Conservation (phyloP, 2,797 vertebrate genomes). For the Coregonus suidteri region DNA sequence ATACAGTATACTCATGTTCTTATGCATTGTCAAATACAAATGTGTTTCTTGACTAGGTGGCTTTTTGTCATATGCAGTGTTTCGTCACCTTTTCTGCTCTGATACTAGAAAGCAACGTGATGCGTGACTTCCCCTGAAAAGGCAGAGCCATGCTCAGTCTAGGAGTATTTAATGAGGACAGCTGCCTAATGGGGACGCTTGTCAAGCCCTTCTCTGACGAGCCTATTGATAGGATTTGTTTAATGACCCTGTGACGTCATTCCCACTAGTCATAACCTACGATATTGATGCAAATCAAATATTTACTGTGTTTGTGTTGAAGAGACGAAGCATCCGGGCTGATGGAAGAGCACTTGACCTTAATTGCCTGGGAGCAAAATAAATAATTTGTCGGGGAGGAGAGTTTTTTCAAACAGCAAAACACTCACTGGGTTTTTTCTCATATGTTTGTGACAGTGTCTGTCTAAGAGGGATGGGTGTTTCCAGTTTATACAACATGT, state of each 20-base stretch:
- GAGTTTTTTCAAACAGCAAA: background rate
- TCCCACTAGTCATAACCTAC: constrained; percentile 12
- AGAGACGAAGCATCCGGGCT: constrained; percentile 23
- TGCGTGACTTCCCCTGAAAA: background rate
- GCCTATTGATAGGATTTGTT: constrained; percentile 39
- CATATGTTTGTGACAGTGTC: constrained; percentile 20
- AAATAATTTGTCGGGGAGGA: constrained; percentile 11
- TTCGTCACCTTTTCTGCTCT: background rate
- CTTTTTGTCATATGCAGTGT: background rate
- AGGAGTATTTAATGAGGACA: constrained; percentile 38
- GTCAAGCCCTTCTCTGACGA: constrained; percentile 16
- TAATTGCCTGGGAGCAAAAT: constrained; percentile 24
- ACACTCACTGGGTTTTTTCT: background rate
- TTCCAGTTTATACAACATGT: constrained; percentile 11
- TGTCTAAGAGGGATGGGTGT: background rate
- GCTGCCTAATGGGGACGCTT: constrained; percentile 16
- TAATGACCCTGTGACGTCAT: constrained; percentile 35
- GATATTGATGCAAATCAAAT: constrained; percentile 55
- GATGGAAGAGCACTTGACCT: constrained; percentile 30
- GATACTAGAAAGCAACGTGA: background rate
- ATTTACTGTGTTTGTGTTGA: constrained; percentile 44
- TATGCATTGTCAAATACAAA: background rate
- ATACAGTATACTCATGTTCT: background rate
- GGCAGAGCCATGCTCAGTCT: background rate
- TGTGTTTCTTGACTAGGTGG: background rate